Percentiles rank a stretch among this genome's conserved stretches.
These are phyloP conservation scores for Taeniopygia guttata DNA, from an alignment of 2,797 vertebrate species.

Conservation along the genomic window DNA sequence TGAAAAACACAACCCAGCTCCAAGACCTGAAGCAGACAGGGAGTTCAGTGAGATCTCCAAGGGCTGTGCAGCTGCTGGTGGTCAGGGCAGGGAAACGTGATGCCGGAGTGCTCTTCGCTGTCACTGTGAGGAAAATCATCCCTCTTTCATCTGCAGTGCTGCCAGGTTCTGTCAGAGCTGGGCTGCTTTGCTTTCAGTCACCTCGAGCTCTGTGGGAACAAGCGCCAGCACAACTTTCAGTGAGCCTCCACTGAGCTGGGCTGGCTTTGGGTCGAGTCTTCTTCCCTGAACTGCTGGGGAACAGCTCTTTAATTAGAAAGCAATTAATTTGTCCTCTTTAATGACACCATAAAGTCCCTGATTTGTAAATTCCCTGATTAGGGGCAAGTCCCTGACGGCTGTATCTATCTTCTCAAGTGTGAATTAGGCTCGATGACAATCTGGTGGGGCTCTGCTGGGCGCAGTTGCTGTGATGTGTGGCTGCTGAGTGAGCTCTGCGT, in stretches of 20 bases:
- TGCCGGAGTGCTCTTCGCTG: background rate
- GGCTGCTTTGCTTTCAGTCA: background rate
- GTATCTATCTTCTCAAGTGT: background rate
- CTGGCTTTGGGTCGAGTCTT: background rate
- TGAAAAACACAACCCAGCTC: background rate
- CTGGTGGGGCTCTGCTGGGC: background rate
- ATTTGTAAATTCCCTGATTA: constrained; percentile 19
- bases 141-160: background rate
- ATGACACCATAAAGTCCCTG: background rate
- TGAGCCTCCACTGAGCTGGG: background rate
- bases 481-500: background rate
- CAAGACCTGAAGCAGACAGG: background rate
- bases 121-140: background rate
- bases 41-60: background rate
- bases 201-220: background rate
- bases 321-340: constrained; percentile 25
- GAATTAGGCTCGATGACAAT: background rate
- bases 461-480: background rate
- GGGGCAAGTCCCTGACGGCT: background rate
- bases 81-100: fast-evolving
- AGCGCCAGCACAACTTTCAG: background rate
- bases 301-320: background rate
- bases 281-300: background rate
- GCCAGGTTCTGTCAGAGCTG: background rate
- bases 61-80: background rate